A percentile compares a stretch with the other conserved stretches of the same genome.
phyloP scores from a whole-genome alignment of 1,140 invertebrate species.

The Elymnias hypermnestra region DNA sequence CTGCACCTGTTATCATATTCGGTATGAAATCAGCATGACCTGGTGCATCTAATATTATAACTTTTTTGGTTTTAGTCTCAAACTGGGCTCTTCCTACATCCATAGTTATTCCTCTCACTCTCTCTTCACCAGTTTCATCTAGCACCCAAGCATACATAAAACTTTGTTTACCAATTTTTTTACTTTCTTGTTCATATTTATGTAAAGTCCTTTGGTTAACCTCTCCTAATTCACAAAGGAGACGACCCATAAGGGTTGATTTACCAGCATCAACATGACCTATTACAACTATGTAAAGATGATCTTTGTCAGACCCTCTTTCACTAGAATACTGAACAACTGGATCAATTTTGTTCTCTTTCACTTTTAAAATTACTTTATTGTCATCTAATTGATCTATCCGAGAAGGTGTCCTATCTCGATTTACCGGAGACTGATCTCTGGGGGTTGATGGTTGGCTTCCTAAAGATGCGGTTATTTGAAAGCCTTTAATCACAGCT shows the following conservation, averaged over 20 bases:
- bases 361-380: conserved; percentile 51
- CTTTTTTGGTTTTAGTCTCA: conserved; percentile 90
- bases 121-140: conserved; percentile 99
- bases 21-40: conserved; percentile 99
- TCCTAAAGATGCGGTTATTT: conserved; percentile 55
- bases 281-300: conserved; percentile 96
- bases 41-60: conserved; percentile 96
- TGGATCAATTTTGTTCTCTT: conserved; percentile 77
- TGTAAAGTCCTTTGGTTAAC: conserved; percentile 95
- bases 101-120: conserved; percentile 94
- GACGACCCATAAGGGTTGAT: conserved; percentile 97
- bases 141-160: conserved; percentile 99
- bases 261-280: conserved; percentile 99
- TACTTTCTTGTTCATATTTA: conserved; percentile 98
- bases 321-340: conserved; percentile 83
- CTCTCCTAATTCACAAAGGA: conserved; percentile 92
- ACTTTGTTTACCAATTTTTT: conserved; percentile 97
- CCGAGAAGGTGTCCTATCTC: conserved; percentile 66
- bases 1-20: conserved; percentile 98
- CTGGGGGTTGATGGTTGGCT: conserved; percentile 66
- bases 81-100: conserved; percentile 96
- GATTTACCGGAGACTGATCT: conserved; percentile 79
- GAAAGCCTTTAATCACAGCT: conserved; percentile 67
- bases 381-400: conserved; percentile 45
- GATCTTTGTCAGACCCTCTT: conserved; percentile 85